phyloP scores from a whole-genome alignment of 2,888 invertebrate genomes.

The Anaspis maculata region DNA sequence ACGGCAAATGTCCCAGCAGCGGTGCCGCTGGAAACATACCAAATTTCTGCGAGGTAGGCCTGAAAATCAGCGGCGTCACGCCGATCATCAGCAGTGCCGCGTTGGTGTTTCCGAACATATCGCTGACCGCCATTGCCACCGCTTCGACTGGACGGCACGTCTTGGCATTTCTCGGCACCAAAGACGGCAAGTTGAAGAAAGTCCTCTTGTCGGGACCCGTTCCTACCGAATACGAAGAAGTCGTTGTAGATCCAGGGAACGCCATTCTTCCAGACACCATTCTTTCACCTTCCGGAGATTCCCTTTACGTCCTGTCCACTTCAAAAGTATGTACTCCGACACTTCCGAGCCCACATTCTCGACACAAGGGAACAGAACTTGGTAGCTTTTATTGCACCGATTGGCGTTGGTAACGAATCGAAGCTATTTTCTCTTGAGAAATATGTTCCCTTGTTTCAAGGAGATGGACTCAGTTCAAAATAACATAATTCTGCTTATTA shows the following conservation, averaged over 20 bases:
- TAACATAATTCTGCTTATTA: not conserved
- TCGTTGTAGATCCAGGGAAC: constrained; percentile 71
- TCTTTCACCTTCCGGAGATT: constrained; percentile 74
- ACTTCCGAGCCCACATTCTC: not conserved
- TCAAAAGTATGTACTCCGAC: constrained; percentile 51
- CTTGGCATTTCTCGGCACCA: constrained; percentile 88
- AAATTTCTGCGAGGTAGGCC: constrained; percentile 85
- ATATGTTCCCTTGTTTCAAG: no score
- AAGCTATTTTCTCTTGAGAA: no score
- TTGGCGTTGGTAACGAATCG: no score
- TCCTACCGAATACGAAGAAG: constrained; percentile 79
- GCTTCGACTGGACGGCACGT: constrained; percentile 87
- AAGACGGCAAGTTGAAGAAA: constrained; percentile 78
- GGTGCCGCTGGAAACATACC: constrained; percentile 85
- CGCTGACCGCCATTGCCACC: constrained; percentile 76
- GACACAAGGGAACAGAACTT: constrained; percentile 2
- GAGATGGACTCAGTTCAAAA: no score
- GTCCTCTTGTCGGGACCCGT: constrained; percentile 63
- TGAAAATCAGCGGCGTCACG: constrained; percentile 84
- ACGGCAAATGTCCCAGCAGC: constrained; percentile 82
- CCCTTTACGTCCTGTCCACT: constrained; percentile 76
- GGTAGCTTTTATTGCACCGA: not conserved
- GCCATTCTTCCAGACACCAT: constrained; percentile 79
- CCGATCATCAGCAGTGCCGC: constrained; percentile 73
- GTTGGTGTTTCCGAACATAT: constrained; percentile 69